Base-by-base conservation (phyloP, 2,113 vertebrate species). In the Cebidichthys violaceus region DNA sequence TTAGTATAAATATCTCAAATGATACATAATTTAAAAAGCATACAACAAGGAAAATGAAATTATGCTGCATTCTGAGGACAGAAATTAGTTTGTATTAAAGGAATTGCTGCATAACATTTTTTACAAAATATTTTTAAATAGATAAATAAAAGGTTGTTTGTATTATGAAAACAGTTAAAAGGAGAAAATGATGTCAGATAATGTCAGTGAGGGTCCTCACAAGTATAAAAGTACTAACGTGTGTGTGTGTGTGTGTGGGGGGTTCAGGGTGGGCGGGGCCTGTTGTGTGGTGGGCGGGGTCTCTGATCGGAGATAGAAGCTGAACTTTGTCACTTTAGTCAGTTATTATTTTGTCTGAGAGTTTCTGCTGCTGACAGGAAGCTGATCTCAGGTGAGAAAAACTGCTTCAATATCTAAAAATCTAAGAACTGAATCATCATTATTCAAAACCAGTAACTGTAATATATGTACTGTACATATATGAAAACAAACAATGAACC, bases 341-440 rank as follows among this genome's bases (percentile, higher is more conserved):
- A 81, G 27, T 74, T 50, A 33, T 29, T 72, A 17, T 69, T 73
- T 79, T 70, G 62, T 81, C 35, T 4, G 57, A 68, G 54, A 61
- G 66, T 24, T 31, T 55, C 11, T 9, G 15, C 60, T 35, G 67
- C 55, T 35, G 70, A 55, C 57, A 62, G 75, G 24, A 85, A 80
- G 61, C 75, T 75, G 43, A 85, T 35, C 66, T 50, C 15, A 90
- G 90, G 90, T 92, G 79, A 80, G 90, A 87, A 1, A 50, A 22
- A 24, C 20, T 8, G 39, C 60, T 72, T 68, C 3, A 27, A 66
- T 11, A n/a, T 1, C 33, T 37, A 0, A 15, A 13, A 41, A n/a
- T 13, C 6, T 22, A 11, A 22, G 41, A 9, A 39, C 11, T 5
- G 29, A 29, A 59, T 22, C 14, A 15, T 60, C 20, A 65, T 65